A percentile compares a stretch with the other conserved stretches of the same genome.
Evolutionary conservation across 2,113 vertebrate genomes (phyloP).

Genomic region (Myotis brandtii): DNA sequence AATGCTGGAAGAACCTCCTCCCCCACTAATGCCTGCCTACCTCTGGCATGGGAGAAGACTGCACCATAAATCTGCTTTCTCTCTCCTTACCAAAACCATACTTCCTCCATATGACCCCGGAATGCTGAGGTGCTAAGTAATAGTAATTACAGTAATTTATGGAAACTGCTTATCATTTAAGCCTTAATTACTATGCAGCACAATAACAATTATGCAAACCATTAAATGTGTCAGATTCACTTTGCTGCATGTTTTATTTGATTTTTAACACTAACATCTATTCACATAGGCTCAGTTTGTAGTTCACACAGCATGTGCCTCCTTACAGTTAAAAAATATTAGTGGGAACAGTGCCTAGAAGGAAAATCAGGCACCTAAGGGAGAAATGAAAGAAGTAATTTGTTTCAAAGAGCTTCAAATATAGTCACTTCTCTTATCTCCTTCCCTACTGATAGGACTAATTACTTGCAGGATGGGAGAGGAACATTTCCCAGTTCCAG

Average conservation of each 20-base stretch:
- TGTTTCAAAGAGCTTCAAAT: conserved; percentile 60
- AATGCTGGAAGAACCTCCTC: background rate
- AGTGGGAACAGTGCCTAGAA: conserved; percentile 36
- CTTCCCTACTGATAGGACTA: background rate
- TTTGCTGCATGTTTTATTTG: conserved; percentile 58
- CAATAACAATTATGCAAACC: conserved; percentile 67
- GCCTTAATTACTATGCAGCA: conserved; percentile 64
- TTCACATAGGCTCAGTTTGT: conserved; percentile 34
- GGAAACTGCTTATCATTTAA: conserved; percentile 70
- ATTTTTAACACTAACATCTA: conserved; percentile 69
- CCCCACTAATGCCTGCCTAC: background rate
- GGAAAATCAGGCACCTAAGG: conserved; percentile 33
- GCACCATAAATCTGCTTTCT: background rate
- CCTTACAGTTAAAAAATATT: conserved; percentile 58
- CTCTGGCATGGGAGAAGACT: background rate
- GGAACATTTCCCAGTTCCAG: background rate
- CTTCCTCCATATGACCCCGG: conserved; percentile 25
- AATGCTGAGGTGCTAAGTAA: conserved; percentile 65
- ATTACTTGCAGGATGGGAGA: background rate
- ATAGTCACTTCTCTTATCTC: conserved; percentile 9
- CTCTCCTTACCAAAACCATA: conserved; percentile 8
- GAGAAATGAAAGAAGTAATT: conserved; percentile 50
- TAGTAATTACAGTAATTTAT: conserved; percentile 72
- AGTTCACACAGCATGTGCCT: conserved; percentile 53
- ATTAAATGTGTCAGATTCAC: conserved; percentile 67